Conservation (phyloP, 2,888 invertebrate species). For the Chesias legatella region DNA sequence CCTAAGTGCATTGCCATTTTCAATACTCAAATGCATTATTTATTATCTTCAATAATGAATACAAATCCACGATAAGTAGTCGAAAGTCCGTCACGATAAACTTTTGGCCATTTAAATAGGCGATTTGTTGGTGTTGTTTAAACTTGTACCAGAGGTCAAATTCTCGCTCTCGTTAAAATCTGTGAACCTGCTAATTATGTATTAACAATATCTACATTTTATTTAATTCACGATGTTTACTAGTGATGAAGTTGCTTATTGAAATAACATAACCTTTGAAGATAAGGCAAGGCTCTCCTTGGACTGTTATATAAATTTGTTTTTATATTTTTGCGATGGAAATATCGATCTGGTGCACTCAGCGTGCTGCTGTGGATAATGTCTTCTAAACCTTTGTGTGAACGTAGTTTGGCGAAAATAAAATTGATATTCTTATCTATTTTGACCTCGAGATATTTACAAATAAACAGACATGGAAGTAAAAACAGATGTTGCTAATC, state of each 20-base stretch:
- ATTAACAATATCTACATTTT: constrained; percentile 29
- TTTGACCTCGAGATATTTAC: no score
- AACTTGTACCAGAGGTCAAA: constrained; percentile 27
- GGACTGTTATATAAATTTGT: constrained; percentile 22
- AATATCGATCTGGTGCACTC: no score
- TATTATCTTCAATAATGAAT: constrained; percentile 35
- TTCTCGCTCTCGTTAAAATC: constrained; percentile 28
- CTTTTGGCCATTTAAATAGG: neutral
- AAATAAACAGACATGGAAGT: no score
- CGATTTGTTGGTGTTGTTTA: constrained; percentile 15
- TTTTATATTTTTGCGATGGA: neutral
- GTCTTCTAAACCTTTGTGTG: no score
- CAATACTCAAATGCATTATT: constrained; percentile 51
- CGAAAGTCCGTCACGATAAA: no score
- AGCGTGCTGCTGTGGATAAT: no score
- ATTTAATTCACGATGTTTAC: constrained; percentile 53
- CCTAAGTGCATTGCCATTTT: constrained; percentile 61
- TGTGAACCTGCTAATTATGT: constrained; percentile 27
- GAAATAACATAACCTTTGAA: constrained; percentile 31
- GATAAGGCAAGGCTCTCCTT: constrained; percentile 31
- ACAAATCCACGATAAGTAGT: constrained; percentile 5
- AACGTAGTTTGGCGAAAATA: no score
- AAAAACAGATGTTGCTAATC: no score
- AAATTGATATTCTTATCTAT: no score
- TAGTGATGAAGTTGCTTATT: constrained; percentile 40